Evolutionary conservation across 1,140 invertebrate genomes (phyloP).

Genomic region (Drosophila biarmipes): DNA sequence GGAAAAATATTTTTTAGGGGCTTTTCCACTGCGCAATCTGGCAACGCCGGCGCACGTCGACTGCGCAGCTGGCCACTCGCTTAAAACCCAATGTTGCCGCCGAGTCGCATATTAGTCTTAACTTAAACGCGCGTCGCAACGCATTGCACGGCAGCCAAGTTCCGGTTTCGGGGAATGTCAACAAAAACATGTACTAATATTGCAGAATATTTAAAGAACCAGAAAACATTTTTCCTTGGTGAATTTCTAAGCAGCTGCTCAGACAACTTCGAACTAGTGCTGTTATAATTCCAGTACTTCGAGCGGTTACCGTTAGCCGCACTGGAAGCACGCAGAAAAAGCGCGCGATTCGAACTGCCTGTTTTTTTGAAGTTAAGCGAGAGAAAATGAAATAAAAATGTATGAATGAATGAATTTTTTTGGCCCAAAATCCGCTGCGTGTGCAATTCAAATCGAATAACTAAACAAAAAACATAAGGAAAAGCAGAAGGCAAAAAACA

Average conservation of each 20-base stretch:
- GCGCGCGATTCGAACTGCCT: constrained; percentile 8
- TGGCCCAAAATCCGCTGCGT: constrained; percentile 20
- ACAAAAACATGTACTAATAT: constrained; percentile 6
- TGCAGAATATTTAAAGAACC: not conserved
- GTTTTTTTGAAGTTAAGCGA: constrained; percentile 34
- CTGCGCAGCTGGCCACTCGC: too few species aligned
- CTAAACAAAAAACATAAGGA: constrained; percentile 33
- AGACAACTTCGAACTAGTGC: constrained; percentile 6
- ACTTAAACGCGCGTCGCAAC: too few species aligned
- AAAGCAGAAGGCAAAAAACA: constrained; percentile 26
- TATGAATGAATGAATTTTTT: constrained; percentile 51
- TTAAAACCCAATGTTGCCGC: too few species aligned
- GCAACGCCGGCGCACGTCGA: too few species aligned
- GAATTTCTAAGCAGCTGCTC: too few species aligned
- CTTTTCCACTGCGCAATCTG: too few species aligned
- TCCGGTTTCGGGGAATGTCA: not conserved
- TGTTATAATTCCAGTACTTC: not conserved
- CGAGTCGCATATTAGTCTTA: too few species aligned
- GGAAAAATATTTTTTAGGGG: too few species aligned
- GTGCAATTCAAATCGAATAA: constrained; percentile 24
- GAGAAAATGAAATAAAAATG: constrained; percentile 28
- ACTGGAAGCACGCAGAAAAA: constrained; percentile 5
- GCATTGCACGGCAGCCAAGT: not conserved
- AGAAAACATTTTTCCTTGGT: constrained; percentile 4
- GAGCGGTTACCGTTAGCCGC: constrained; percentile 5